Percentiles rank a stretch among this genome's conserved stretches.
These are phyloP conservation scores for Diadegma fenestrale DNA, from an alignment of 2,888 invertebrate species.

Conservation along the genomic window DNA sequence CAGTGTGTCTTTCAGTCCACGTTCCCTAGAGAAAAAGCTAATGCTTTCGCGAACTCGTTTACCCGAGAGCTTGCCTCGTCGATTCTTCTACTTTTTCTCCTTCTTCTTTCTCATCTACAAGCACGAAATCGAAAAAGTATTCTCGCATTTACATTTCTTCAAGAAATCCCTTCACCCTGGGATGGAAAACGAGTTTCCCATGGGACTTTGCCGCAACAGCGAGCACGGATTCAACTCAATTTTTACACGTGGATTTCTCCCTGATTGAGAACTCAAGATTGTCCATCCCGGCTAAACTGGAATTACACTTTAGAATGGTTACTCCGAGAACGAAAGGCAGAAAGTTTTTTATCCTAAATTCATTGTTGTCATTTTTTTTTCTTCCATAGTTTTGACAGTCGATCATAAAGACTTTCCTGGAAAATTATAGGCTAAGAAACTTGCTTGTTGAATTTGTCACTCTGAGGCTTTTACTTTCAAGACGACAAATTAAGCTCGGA, in stretches of 20 bases:
- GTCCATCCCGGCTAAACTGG: neutral
- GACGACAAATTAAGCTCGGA: conserved; percentile 13
- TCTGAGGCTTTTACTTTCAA: neutral
- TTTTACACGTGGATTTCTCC: conserved; percentile 29
- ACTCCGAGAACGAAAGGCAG: neutral
- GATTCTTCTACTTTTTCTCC: conserved; percentile 39
- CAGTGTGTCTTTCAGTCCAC: conserved; percentile 35
- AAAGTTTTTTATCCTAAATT: conserved; percentile 1
- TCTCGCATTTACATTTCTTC: conserved; percentile 59
- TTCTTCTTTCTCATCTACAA: conserved; percentile 40
- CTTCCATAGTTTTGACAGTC: neutral
- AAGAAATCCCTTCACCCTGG: conserved; percentile 47
- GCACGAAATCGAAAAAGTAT: conserved; percentile 67
- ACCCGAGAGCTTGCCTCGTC: conserved; percentile 67
- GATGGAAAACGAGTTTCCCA: conserved; percentile 52
- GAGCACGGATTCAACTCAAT: conserved; percentile 38
- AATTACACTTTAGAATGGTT: conserved; percentile 10
- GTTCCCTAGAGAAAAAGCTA: conserved; percentile 41
- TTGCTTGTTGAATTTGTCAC: neutral
- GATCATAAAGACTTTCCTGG: neutral
- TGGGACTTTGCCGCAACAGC: conserved; percentile 24
- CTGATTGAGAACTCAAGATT: conserved; percentile 32
- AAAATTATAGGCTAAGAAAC: neutral
- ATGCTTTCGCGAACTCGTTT: conserved; percentile 72
- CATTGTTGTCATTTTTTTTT: neutral